Evolutionary conservation across 2,113 vertebrate species (phyloP), one percentile per base, ranked within the genome.

Genomic region (Pachyramphus minor): DNA sequence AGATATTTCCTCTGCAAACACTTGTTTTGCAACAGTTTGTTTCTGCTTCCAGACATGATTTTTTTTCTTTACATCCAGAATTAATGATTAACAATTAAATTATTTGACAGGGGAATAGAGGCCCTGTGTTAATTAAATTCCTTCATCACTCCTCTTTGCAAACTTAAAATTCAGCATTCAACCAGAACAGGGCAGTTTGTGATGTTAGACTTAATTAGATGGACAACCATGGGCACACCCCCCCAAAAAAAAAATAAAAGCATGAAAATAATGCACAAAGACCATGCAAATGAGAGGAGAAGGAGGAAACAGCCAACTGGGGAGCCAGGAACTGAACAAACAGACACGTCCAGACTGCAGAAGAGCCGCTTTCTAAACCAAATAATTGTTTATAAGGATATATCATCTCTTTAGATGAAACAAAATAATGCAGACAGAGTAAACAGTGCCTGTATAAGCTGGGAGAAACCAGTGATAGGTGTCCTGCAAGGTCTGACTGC

Each of bases 51-150:
- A 96, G 60, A 35, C 56, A 5, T 27, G 19, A 16, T 49, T 69
- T 89, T 86, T 68, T 78, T 47, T n/a, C n/a, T n/a, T 88, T 63
- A 37, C 83, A 27, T 56, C 93, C 92, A 72, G 83, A 93, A 92
- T 87, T 95, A 90, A 96, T 93, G 85, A 94, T 92, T 95, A 96
- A 92, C 90, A 84, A 90, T 93, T 92, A 92, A 72, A 72, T 84
- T 84, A 89, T 92, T 95, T 93, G 86, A 95, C 84, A 84, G 33
- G 80, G 73, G 76, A 92, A 90, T 58, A 82, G 69, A 84, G 15
- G 80, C 44, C 37, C 37, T 8, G 13, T 53, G 92, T 49, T 96
- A 94, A 95, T 93, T 95, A 89, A 96, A 94, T 94, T 90, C 80
- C 62, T 93, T 77, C 62, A 6, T 78, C 66, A 84, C 24, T 90